Conservation (phyloP, 2,888 invertebrate species). For the Drosophila meridiana region DNA sequence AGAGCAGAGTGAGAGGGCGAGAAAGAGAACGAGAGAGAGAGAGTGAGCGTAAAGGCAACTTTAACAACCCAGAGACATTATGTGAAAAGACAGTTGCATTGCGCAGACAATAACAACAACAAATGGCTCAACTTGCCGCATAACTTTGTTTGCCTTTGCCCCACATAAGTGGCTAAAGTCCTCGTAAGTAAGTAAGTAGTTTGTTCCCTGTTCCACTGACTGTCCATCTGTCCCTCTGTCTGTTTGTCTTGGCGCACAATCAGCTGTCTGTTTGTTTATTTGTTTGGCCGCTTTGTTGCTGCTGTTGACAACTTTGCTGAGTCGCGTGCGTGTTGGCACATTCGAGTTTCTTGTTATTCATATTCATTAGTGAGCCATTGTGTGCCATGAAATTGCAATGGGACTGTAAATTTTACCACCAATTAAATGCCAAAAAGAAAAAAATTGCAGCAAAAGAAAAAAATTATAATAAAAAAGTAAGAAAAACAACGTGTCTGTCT, state of each 20-base stretch:
- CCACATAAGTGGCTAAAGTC: conserved; percentile 71
- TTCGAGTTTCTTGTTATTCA: conserved; percentile 65
- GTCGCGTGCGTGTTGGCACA: conserved; percentile 50
- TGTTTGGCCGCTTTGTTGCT: conserved; percentile 33
- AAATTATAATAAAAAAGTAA: background rate
- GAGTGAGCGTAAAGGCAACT: conserved; percentile 34
- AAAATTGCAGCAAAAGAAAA: background rate
- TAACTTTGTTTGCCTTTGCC: conserved; percentile 65
- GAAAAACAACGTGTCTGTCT: background rate
- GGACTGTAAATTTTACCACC: conserved; percentile 40
- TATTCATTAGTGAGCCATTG: conserved; percentile 74
- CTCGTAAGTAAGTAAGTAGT: conserved; percentile 65
- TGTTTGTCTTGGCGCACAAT: conserved; percentile 33
- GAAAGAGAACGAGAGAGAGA: background rate
- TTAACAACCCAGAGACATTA: conserved; percentile 65
- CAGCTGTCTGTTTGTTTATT: conserved; percentile 50
- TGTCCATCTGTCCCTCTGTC: background rate
- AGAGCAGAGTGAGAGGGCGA: background rate
- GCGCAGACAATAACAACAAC: conserved; percentile 54
- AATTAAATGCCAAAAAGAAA: conserved; percentile 42
- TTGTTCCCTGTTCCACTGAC: conserved; percentile 35
- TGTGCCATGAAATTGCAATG: conserved; percentile 59
- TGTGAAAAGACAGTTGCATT: conserved; percentile 65
- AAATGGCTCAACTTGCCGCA: conserved; percentile 69
- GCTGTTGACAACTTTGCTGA: conserved; percentile 53